Conservation (phyloP, 2,888 invertebrate genomes). For the Prenolepis imparis region DNA sequence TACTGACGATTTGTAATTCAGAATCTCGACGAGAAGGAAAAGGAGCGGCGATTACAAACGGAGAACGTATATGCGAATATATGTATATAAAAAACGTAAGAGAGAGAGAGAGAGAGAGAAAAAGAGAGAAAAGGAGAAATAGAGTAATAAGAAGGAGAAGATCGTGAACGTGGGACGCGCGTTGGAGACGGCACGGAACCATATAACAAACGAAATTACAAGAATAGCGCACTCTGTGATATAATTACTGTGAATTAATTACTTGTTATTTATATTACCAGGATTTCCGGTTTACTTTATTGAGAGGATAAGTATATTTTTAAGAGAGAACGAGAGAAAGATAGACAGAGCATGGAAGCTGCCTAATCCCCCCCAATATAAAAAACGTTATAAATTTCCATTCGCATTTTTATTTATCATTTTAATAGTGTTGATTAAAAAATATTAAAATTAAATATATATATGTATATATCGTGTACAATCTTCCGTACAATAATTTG, state of each 20-base stretch:
- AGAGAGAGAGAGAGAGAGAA: not conserved
- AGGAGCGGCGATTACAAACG: conserved; percentile 20
- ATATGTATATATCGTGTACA: not conserved
- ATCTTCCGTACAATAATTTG: not conserved
- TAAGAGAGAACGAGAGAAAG: not conserved
- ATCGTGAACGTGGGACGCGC: conserved; percentile 62
- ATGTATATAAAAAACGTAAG: not conserved
- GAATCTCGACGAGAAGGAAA: conserved; percentile 28
- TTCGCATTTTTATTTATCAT: conserved; percentile 12
- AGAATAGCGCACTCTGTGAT: conserved; percentile 46
- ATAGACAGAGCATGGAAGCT: conserved; percentile 5
- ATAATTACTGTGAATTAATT: conserved; percentile 58
- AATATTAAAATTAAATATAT: not conserved
- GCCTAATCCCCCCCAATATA: conserved; percentile 14
- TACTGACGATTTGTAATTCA: conserved; percentile 60
- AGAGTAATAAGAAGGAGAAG: conserved; percentile 2
- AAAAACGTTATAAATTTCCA: conserved; percentile 19
- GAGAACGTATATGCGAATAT: not conserved
- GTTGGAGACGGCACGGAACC: conserved; percentile 51
- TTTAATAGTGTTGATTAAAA: conserved; percentile 29
- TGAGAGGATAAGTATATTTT: not conserved
- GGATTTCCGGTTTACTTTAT: conserved; percentile 58
- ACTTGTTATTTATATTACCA: conserved; percentile 53
- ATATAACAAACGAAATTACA: conserved; percentile 60
- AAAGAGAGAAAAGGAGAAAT: not conserved